Evolutionary conservation across 1,140 invertebrate genomes (phyloP).

Genomic region (Thaumetopoea pityocampa): DNA sequence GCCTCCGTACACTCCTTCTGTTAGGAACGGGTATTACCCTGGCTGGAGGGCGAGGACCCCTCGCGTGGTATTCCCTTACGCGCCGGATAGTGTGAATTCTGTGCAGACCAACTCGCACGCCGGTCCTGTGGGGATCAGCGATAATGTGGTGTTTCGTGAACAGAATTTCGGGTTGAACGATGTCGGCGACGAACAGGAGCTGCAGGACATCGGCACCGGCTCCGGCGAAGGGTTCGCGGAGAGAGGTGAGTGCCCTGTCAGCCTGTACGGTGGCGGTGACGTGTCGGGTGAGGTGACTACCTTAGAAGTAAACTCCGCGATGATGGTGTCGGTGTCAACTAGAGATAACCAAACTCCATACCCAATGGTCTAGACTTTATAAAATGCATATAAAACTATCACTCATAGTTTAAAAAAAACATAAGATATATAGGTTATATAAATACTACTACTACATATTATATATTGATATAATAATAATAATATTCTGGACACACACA

Average conservation of each 20-base stretch:
- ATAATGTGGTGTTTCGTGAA: conserved; percentile 78
- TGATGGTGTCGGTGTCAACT: too few species aligned
- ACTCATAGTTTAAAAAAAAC: too few species aligned
- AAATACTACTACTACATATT: too few species aligned
- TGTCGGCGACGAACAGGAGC: conserved; percentile 72
- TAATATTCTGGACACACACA: too few species aligned
- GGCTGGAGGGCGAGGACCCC: conserved; percentile 76
- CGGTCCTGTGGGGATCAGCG: conserved; percentile 55
- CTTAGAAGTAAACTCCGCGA: too few species aligned
- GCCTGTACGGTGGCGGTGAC: too few species aligned
- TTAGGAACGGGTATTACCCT: conserved; percentile 45
- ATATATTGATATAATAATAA: too few species aligned
- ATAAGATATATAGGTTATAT: too few species aligned
- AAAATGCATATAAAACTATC: too few species aligned
- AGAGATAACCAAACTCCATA: too few species aligned
- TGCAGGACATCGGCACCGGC: conserved; percentile 74
- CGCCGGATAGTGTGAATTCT: conserved; percentile 52
- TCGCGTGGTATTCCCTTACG: conserved; percentile 76
- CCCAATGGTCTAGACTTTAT: too few species aligned
- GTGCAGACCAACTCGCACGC: conserved; percentile 71
- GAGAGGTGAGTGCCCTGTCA: conserved; percentile 76
- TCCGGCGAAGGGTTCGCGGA: conserved; percentile 72
- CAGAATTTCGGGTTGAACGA: conserved; percentile 77
- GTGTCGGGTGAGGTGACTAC: too few species aligned
- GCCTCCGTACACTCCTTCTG: conserved; percentile 40